A percentile compares a stretch with the other conserved stretches of the same genome.
Evolutionary conservation across 1,140 invertebrate genomes (phyloP).

Genomic region (Ladona fulva): DNA sequence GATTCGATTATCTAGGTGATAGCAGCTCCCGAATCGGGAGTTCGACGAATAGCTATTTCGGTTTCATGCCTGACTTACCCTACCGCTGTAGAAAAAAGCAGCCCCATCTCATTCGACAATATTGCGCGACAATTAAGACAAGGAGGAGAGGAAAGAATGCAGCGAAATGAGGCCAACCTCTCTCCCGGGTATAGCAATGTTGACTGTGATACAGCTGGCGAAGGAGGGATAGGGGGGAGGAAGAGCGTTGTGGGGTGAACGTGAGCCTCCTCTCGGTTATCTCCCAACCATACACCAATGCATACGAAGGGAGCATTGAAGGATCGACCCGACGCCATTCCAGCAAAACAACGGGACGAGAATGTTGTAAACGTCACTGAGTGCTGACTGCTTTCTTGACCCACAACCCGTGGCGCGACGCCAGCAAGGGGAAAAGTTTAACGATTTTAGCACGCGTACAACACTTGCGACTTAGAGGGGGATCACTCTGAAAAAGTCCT

Average conservation of each 20-base stretch:
- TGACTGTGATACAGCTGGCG: slow-evolving; percentile 2
- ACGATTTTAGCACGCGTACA: not conserved
- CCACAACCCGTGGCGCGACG: not conserved
- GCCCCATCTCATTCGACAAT: too few species aligned
- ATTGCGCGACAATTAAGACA: not conserved
- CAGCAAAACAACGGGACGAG: not conserved
- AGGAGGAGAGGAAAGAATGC: not conserved
- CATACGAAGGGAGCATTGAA: not conserved
- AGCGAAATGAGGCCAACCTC: not conserved
- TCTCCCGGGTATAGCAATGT: slow-evolving; percentile 2
- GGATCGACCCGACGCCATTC: not conserved
- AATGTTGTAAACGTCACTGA: not conserved
- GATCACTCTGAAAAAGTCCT: not conserved
- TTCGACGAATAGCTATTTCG: too few species aligned
- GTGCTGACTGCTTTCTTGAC: not conserved
- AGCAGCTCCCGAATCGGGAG: too few species aligned
- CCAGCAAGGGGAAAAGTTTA: not conserved
- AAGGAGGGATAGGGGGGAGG: not conserved
- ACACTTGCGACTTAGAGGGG: not conserved
- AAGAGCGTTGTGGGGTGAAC: not conserved
- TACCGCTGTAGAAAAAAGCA: too few species aligned
- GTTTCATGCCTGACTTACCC: too few species aligned
- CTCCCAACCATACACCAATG: too few species aligned
- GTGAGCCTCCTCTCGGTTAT: not conserved
- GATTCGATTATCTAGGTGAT: too few species aligned